Conservation (phyloP, 2,888 invertebrate genomes). For the Campaea margaritaria region DNA sequence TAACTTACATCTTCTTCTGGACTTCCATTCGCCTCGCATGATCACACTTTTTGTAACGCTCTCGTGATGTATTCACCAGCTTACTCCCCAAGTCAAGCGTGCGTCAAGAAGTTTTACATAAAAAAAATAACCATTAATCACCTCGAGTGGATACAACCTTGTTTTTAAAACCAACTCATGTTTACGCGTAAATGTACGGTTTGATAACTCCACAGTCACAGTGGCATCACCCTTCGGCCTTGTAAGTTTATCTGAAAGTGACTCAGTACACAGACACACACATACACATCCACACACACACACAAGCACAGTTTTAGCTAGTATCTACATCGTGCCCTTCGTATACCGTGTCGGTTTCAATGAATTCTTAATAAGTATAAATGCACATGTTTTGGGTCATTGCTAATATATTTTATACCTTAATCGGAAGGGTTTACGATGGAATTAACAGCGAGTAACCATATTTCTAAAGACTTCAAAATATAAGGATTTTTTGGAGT, state of each 20-base stretch:
- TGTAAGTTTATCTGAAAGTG: slow-evolving; percentile 75
- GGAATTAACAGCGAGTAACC: too few relatives aligned
- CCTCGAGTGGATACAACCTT: too few relatives aligned
- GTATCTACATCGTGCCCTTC: slow-evolving; percentile 61
- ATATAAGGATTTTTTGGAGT: too few relatives aligned
- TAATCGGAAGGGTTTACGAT: too few relatives aligned
- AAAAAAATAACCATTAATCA: too few relatives aligned
- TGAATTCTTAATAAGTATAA: slow-evolving; percentile 43
- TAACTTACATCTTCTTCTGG: too few relatives aligned
- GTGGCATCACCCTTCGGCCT: slow-evolving; percentile 49
- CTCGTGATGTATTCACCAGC: too few relatives aligned
- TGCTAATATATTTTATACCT: slow-evolving; percentile 29
- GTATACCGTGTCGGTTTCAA: slow-evolving; percentile 61
- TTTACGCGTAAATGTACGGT: background rate
- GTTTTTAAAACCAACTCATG: background rate
- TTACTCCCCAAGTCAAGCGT: too few relatives aligned
- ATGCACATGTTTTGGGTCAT: slow-evolving; percentile 40
- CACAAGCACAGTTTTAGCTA: slow-evolving; percentile 54
- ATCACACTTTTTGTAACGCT: too few relatives aligned
- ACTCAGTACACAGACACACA: slow-evolving; percentile 54
- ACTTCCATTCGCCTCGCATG: too few relatives aligned
- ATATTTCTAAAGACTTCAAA: too few relatives aligned
- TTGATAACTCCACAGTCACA: slow-evolving; percentile 29
- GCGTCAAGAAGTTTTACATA: too few relatives aligned
- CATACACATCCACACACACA: slow-evolving; percentile 44